Base-by-base conservation (phyloP, 2,797 vertebrate genomes). In the Ptychadena robeensis region DNA sequence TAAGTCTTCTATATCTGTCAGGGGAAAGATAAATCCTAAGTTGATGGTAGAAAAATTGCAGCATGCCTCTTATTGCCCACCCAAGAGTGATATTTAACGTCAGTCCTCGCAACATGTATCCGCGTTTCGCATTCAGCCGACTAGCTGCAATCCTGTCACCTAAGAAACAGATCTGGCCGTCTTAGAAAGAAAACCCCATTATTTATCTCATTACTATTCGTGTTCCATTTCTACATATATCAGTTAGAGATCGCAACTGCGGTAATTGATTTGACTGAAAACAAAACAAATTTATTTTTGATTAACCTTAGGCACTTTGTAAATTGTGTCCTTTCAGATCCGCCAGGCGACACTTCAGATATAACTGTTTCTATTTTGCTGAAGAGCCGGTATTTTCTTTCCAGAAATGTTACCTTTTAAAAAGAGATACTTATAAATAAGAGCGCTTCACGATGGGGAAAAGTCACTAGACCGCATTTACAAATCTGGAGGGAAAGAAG, bases 231-330 rank as follows among this genome's bases (percentile, higher is more conserved):
- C 80, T 80, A 61, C 78, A 35, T 80, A 71, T 67, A 74, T 82
- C 63, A 68, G 71, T 82, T 67, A 57, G 80, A 74, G 72, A 82
- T 82, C 80, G 63, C 80, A 59, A 67, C 72, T 68, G 63, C 68
- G 44, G 80, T 81, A 81, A 81, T 81, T 81, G 79, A 81, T 81
- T 81, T 81, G 79, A 81, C 79, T 73, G 79, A 81, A 82, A 82
- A 82, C 80, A 82, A 76, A 82, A 75, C 80, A 82, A 75, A 82
- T 82, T 75, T 82, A 82, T 82, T 82, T 75, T 76, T 82, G 64
- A 82, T 82, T 82, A 82, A 82, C 80, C 80, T 82, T 70, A 82
- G 80, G 63, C 80, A 68, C 72, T 82, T 82, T 38, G 80, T 57
- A 81, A 74, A 82, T 82, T 68, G 80, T 40, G 80, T 82, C 80